phyloP scores from a whole-genome alignment of 2,113 vertebrate species.

The Plecotus auritus region DNA sequence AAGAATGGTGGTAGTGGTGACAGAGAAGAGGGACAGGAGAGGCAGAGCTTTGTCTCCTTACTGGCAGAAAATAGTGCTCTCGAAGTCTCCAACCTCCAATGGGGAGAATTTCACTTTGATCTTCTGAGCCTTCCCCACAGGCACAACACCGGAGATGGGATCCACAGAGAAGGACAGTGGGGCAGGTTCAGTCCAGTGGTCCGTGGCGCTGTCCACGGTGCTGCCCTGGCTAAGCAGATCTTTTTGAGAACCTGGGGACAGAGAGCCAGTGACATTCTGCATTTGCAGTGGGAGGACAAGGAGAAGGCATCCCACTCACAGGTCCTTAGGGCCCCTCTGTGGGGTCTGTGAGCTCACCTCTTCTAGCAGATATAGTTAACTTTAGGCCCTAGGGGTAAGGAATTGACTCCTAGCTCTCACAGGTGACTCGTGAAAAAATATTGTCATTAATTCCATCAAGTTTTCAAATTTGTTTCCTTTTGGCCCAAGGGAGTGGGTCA shows the following conservation, averaged over 20 bases:
- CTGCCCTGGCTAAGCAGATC: conserved; percentile 47
- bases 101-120: conserved; percentile 88
- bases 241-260: conserved; percentile 20
- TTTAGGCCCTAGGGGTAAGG: neutral
- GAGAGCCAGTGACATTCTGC: neutral
- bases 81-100: conserved; percentile 77
- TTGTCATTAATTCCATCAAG: neutral
- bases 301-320: neutral
- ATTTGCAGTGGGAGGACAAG: neutral
- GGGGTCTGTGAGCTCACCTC: neutral
- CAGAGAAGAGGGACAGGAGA: neutral
- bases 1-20: neutral
- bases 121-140: conserved; percentile 76
- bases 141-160: conserved; percentile 80
- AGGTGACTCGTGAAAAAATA: neutral
- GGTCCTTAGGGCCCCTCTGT: neutral
- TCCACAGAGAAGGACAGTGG: conserved; percentile 81
- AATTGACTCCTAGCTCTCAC: neutral
- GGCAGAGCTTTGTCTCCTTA: conserved; percentile 67
- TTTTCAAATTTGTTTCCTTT: conserved; percentile 18
- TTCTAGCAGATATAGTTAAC: neutral
- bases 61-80: conserved; percentile 88
- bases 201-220: conserved; percentile 49
- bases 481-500: neutral
- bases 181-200: neutral